Conservation (phyloP, 1,140 invertebrate species). For the Zaprionus ghesquierei region DNA sequence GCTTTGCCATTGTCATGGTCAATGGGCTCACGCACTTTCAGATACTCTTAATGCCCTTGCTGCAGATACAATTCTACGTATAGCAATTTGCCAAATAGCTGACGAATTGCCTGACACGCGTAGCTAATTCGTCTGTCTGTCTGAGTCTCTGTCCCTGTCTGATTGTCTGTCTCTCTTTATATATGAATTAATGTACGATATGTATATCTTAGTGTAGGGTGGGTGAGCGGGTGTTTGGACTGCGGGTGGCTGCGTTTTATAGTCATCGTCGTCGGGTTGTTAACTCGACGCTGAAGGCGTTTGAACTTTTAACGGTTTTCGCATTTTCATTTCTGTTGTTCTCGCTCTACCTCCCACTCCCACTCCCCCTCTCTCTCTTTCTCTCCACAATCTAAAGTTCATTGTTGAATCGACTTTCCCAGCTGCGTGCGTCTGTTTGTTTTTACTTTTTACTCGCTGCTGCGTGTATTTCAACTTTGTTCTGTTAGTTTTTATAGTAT, state of each 20-base stretch:
- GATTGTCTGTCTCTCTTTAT: not conserved
- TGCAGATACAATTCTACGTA: slow-evolving; percentile 27
- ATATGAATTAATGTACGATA: slow-evolving; percentile 2
- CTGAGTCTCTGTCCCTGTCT: not conserved
- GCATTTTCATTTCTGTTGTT: slow-evolving; percentile 50
- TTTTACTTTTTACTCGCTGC: slow-evolving; percentile 15
- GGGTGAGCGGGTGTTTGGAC: too few species aligned
- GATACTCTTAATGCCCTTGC: slow-evolving; percentile 14
- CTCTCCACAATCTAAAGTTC: slow-evolving; percentile 57
- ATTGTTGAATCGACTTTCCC: slow-evolving; percentile 54
- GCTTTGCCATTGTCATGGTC: slow-evolving; percentile 25
- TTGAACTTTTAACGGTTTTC: slow-evolving; percentile 71
- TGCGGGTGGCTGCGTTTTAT: slow-evolving; percentile 12
- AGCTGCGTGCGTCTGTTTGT: slow-evolving; percentile 13
- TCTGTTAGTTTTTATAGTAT: slow-evolving; percentile 25
- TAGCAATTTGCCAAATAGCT: slow-evolving; percentile 29
- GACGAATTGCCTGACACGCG: slow-evolving; percentile 45
- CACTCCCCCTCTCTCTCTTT: too few species aligned
- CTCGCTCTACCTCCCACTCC: slow-evolving; percentile 22
- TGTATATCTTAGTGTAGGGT: slow-evolving; percentile 3
- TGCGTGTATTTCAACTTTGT: slow-evolving; percentile 27
- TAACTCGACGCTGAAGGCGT: slow-evolving; percentile 50
- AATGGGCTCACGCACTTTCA: slow-evolving; percentile 38
- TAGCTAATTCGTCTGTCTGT: slow-evolving; percentile 48
- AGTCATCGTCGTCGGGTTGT: slow-evolving; percentile 43